Evolutionary conservation across 2,797 vertebrate genomes (phyloP).

Genomic region (Hybognathus amarus): DNA sequence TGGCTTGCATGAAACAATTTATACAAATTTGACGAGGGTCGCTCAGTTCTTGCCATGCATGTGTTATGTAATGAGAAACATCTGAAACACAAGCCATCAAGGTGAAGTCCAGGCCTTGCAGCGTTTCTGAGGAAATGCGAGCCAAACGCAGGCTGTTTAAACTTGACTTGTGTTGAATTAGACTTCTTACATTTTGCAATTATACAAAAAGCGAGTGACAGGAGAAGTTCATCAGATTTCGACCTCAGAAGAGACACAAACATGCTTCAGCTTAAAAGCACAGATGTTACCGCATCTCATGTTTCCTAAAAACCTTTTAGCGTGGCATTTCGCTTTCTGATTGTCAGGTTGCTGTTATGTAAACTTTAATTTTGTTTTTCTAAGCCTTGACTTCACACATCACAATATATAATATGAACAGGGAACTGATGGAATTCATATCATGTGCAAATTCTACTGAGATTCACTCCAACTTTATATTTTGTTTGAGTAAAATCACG

Average conservation of each 20-base stretch:
- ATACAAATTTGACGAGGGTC: neutral
- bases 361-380: neutral
- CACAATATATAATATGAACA: neutral
- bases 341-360: conserved; percentile 7
- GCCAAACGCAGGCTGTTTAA: conserved; percentile 39
- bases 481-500: neutral
- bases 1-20: conserved; percentile 22
- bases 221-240: conserved; percentile 40
- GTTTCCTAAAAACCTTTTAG: conserved; percentile 55
- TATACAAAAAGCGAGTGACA: conserved; percentile 11
- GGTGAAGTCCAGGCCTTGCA: conserved; percentile 4
- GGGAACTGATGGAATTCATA: too few species aligned
- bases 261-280: neutral
- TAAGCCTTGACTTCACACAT: neutral
- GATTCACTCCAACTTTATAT: neutral
- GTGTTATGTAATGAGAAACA: conserved; percentile 25
- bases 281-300: neutral
- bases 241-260: conserved; percentile 16
- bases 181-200: conserved; percentile 40
- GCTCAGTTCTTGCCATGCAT: conserved; percentile 4
- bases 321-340: conserved; percentile 6
- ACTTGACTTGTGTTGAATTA: conserved; percentile 25
- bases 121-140: conserved; percentile 19
- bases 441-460: neutral
- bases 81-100: conserved; percentile 1